phyloP scores from a whole-genome alignment of 2,888 invertebrate genomes.

The Chrysopilus asiliformis region DNA sequence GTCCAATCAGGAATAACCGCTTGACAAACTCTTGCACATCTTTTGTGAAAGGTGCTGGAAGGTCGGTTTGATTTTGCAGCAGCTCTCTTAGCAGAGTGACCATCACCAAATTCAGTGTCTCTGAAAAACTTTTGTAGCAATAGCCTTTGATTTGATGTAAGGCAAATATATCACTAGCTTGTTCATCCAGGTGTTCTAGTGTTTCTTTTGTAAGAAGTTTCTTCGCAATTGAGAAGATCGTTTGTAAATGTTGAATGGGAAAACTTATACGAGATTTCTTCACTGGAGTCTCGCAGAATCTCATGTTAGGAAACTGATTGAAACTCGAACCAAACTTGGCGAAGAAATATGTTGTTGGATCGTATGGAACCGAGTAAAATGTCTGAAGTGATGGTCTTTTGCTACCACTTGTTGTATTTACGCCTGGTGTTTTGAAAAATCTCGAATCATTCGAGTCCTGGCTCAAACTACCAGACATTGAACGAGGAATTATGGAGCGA shows the following conservation, averaged over 20 bases:
- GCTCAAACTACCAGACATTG: conserved; percentile 70
- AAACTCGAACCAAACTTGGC: conserved; percentile 87
- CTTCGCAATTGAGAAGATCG: conserved; percentile 67
- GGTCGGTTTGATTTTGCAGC: conserved; percentile 75
- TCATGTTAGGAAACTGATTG: conserved; percentile 74
- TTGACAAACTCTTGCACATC: conserved; percentile 88
- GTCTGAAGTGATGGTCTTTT: conserved; percentile 28
- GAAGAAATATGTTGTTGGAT: conserved; percentile 78
- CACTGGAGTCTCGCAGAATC: conserved; percentile 58
- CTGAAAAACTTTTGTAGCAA: conserved; percentile 89
- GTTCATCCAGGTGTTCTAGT: conserved; percentile 66
- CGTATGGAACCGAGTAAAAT: conserved; percentile 58
- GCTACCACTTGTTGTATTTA: conserved; percentile 9
- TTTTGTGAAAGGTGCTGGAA: conserved; percentile 80
- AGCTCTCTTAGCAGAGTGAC: conserved; percentile 84
- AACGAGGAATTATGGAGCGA: conserved; percentile 81
- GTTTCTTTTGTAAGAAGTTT: conserved; percentile 74
- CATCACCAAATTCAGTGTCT: conserved; percentile 85
- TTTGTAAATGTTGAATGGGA: conserved; percentile 64
- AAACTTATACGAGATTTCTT: conserved; percentile 41
- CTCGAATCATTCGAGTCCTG: conserved; percentile 42
- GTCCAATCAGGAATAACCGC: conserved; percentile 79
- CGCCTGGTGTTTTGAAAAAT: conserved; percentile 13
- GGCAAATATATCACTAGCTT: conserved; percentile 64
- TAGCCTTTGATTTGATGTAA: conserved; percentile 64